phyloP scores from a whole-genome alignment of 2,113 vertebrate species.

The Eurypyga helias region DNA sequence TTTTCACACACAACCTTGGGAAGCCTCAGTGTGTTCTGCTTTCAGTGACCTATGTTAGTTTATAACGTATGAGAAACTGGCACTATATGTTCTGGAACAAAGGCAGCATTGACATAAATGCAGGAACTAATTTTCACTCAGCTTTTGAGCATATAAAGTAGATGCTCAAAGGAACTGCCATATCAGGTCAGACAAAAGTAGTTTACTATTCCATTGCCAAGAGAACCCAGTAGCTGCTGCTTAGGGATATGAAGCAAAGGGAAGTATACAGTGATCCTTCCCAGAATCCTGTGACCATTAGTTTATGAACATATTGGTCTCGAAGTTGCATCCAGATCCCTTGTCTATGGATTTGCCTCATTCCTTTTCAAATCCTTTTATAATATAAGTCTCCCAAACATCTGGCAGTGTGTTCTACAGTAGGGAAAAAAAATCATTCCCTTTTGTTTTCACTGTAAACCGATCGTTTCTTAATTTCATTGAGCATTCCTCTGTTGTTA shows the following conservation, averaged over 20 bases:
- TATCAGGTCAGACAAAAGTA: not conserved
- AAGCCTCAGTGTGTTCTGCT: not conserved
- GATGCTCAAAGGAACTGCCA: not conserved
- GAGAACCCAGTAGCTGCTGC: not conserved
- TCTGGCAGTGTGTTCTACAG: not conserved
- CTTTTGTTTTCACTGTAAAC: not conserved
- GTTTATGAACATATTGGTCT: accelerated
- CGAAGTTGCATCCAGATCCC: not conserved
- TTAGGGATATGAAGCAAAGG: not conserved
- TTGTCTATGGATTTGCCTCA: not conserved
- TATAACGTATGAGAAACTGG: not conserved
- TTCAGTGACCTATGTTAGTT: not conserved
- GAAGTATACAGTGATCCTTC: not conserved
- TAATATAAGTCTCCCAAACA: not conserved
- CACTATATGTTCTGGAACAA: not conserved
- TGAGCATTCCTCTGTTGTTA: not conserved
- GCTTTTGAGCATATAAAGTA: not conserved
- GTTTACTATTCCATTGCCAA: not conserved
- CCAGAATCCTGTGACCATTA: not conserved
- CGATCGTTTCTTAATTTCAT: not conserved
- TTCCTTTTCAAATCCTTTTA: not conserved
- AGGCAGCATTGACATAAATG: not conserved
- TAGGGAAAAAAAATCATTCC: not conserved
- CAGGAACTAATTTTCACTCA: not conserved
- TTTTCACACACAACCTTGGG: not conserved